These are phyloP conservation scores for Tragelaphus scriptus DNA, from an alignment of 2,113 vertebrate genomes.

Conservation along the genomic window DNA sequence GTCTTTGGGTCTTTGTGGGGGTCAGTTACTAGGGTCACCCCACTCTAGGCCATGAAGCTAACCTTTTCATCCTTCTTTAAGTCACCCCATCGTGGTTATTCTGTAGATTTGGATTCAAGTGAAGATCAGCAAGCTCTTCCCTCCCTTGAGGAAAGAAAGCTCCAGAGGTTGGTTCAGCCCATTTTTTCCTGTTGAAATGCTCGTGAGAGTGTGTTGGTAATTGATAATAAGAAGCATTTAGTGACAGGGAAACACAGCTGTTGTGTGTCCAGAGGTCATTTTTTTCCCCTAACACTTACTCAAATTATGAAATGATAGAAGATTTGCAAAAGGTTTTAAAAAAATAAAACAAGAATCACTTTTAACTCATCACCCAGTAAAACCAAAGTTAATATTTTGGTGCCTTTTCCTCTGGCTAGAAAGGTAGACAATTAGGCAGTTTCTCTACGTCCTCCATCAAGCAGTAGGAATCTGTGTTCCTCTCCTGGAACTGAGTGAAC, in stretches of 20 bases:
- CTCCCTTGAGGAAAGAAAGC: neutral
- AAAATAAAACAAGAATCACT: neutral
- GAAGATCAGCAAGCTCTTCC: neutral
- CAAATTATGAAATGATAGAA: conserved; percentile 8
- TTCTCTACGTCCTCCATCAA: neutral
- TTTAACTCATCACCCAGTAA: neutral
- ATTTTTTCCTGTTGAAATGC: neutral
- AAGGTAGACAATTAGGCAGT: neutral
- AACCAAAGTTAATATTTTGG: neutral
- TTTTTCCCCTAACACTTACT: neutral
- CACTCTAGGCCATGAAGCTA: neutral
- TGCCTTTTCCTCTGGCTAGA: neutral
- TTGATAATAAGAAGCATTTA: neutral
- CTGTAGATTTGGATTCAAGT: neutral
- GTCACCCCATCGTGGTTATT: neutral
- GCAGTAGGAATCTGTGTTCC: neutral
- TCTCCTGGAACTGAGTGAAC: neutral
- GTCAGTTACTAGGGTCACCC: neutral
- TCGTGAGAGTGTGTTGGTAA: neutral
- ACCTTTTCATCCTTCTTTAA: neutral
- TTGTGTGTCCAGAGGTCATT: neutral
- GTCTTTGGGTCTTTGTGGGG: neutral
- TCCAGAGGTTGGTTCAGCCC: neutral
- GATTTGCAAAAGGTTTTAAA: neutral
- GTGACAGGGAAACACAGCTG: neutral